Evolutionary conservation across 2,888 invertebrate species (phyloP), one percentile per base, ranked within the genome.

Genomic region (Dasypogon diadema): DNA sequence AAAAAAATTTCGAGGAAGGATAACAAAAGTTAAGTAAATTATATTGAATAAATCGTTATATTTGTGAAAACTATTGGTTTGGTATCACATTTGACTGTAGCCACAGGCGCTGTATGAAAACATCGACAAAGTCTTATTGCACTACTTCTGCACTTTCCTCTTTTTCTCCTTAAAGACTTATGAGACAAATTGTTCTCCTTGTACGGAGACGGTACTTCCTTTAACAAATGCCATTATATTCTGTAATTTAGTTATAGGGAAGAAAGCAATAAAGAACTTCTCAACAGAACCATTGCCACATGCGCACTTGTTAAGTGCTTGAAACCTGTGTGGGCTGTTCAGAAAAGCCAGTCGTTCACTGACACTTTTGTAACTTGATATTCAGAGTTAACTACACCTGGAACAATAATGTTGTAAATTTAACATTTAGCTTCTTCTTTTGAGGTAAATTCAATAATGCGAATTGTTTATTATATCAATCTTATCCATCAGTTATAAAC

Each of bases 361-460:
- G 4, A 30, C 26, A n/a, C 46, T 12, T 65, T n/a, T 48, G 16
- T 37, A 24, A 51, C 54, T 54, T 51, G 21, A 30, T 26, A 70
- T 70, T 70, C 34, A 70, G 70, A 54, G 51, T 70, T 54, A 54
- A 54, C 30, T 37, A 26, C 30, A 30, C 34, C 54, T 42, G 54
- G 37, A 74, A 74, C 74, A 74, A 74, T 74, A 60, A 74, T 74
- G 74, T 74, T 74, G 60, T 74, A 74, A 74, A 74, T 74, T 74
- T 48, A 24, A 14, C 56, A 73, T 56, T 73, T 73, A 56, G 72
- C 56, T 73, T 34, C 54, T 12, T 5, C 5, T 54, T 14, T 12
- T 42, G 10, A 12, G 8, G 42, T 42, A 6, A 30, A 6, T n/a
- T n/a, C n/a, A n/a, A n/a, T n/a, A n/a, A n/a, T n/a, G n/a, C n/a